phyloP scores from a whole-genome alignment of 2,888 invertebrate genomes.

The Lithosia quadra region DNA sequence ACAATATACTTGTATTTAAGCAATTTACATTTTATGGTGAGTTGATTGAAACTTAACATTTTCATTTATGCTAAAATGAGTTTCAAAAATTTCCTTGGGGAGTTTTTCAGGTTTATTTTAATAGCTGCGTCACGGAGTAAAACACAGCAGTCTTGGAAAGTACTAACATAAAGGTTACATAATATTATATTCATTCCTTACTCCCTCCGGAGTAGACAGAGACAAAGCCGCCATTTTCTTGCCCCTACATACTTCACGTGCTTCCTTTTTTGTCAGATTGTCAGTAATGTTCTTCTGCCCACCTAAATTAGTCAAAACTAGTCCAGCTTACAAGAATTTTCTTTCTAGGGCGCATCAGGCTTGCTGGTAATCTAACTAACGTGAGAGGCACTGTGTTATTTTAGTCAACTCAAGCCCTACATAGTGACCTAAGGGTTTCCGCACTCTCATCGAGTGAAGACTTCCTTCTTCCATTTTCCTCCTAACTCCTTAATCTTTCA shows the following conservation, averaged over 20 bases:
- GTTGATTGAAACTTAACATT: neutral
- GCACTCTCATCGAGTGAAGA: neutral
- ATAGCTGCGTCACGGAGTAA: neutral
- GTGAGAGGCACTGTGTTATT: no score
- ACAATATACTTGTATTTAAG: neutral
- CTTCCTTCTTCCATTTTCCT: neutral
- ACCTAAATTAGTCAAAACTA: no score
- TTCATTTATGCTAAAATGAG: neutral
- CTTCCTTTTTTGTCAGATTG: no score
- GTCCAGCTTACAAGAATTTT: no score
- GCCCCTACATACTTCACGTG: no score
- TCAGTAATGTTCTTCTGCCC: no score
- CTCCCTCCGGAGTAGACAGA: neutral
- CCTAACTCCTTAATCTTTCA: neutral
- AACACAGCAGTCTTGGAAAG: neutral
- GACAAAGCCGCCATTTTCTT: neutral
- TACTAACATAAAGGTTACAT: neutral
- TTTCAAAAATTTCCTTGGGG: neutral
- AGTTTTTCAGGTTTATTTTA: neutral
- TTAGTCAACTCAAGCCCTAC: no score
- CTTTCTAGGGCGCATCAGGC: no score
- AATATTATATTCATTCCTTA: neutral
- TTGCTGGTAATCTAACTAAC: no score
- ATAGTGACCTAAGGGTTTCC: no score
- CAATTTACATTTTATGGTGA: slow-evolving; percentile 3